These are phyloP conservation scores for Sterna hirundo DNA, from an alignment of 2,113 vertebrate species.

Conservation along the genomic window DNA sequence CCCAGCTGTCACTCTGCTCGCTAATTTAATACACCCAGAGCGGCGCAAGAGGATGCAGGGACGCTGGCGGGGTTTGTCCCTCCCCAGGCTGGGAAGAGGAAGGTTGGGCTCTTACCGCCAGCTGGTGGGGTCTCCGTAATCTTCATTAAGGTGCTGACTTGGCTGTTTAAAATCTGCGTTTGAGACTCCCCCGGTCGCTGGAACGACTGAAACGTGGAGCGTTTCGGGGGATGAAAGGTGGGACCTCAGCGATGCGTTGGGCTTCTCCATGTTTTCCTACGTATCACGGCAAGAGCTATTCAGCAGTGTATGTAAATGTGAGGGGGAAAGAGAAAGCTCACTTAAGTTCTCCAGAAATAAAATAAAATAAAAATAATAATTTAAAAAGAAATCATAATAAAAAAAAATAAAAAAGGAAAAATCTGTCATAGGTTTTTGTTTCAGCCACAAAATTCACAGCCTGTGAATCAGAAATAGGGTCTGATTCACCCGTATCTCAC, in stretches of 20 bases:
- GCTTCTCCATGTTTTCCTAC: background rate
- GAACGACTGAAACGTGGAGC: rapidly evolving
- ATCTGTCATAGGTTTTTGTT: background rate
- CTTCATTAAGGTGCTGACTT: background rate
- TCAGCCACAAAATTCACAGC: background rate
- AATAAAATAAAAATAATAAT: background rate
- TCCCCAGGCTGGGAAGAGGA: background rate
- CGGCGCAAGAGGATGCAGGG: background rate
- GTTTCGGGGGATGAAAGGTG: background rate
- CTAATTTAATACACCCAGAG: constrained; percentile 21
- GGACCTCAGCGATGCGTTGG: rapidly evolving
- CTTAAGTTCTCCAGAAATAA: background rate
- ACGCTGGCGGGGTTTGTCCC: background rate
- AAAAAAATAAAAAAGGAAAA: background rate
- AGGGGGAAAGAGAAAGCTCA: background rate
- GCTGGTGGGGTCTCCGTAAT: background rate
- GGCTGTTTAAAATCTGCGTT: background rate
- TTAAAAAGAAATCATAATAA: background rate
- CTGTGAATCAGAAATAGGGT: too few species aligned
- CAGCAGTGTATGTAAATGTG: background rate
- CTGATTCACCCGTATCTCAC: too few species aligned
- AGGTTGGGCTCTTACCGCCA: background rate
- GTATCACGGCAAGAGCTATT: background rate
- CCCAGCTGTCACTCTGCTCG: constrained; percentile 37
- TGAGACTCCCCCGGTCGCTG: rapidly evolving